phyloP scores from a whole-genome alignment of 1,140 invertebrate genomes.

The Diorhabda sublineata region DNA sequence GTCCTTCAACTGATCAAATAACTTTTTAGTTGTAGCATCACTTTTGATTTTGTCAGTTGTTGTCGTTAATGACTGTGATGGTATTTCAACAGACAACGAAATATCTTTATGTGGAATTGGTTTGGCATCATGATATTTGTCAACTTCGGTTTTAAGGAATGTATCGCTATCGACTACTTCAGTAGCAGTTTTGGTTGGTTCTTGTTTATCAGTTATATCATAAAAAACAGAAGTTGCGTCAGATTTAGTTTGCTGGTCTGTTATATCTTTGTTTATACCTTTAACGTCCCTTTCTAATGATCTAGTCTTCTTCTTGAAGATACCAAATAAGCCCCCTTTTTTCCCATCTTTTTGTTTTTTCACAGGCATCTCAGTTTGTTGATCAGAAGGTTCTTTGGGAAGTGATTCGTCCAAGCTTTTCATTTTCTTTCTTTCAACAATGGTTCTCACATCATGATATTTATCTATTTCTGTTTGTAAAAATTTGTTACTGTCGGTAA shows the following conservation, averaged over 20 bases:
- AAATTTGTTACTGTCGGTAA: background rate
- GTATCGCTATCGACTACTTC: background rate
- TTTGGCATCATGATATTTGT: constrained; percentile 22
- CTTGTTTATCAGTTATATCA: background rate
- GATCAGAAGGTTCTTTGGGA: background rate
- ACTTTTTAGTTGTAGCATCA: background rate
- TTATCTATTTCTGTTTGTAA: constrained; percentile 18
- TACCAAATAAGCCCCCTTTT: background rate
- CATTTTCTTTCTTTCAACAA: background rate
- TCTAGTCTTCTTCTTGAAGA: background rate
- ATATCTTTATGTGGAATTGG: background rate
- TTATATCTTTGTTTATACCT: background rate
- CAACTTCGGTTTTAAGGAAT: constrained; percentile 16
- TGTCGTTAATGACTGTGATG: background rate
- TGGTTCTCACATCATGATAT: constrained; percentile 25
- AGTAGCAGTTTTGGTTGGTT: background rate
- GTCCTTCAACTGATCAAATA: background rate
- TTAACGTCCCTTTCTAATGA: background rate
- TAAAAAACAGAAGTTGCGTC: background rate
- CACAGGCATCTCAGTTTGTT: background rate
- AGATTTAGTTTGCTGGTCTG: background rate
- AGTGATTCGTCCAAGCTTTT: background rate
- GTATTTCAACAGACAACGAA: background rate
- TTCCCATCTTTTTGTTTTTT: background rate
- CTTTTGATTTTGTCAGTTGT: background rate